These are phyloP conservation scores for Mythimna vitellina DNA, from an alignment of 2,888 invertebrate genomes.

Conservation along the genomic window DNA sequence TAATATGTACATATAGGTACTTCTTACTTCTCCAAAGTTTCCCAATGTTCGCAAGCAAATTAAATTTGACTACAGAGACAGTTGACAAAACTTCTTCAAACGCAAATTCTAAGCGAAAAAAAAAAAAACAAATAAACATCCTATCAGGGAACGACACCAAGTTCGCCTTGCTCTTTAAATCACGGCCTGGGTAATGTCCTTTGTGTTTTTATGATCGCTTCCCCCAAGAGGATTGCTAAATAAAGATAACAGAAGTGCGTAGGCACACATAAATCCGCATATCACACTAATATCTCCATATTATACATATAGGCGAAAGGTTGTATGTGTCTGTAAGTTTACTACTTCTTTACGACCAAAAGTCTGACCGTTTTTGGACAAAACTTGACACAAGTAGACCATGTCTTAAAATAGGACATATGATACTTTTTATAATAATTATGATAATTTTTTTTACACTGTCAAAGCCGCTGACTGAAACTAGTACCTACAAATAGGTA, in stretches of 20 bases:
- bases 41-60: constrained; percentile 40
- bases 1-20: not conserved
- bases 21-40: constrained; percentile 2
- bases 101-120: constrained; percentile 52
- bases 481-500: not conserved
- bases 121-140: constrained; percentile 65
- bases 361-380: too few relatives aligned
- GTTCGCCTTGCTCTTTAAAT: constrained; percentile 65
- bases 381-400: too few relatives aligned
- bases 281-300: too few relatives aligned
- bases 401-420: too few relatives aligned
- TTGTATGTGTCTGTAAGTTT: too few relatives aligned
- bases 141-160: constrained; percentile 57
- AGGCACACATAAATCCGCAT: constrained; percentile 19
- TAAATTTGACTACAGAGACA: constrained; percentile 53
- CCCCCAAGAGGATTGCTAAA: constrained; percentile 61
- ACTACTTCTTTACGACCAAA: too few relatives aligned
- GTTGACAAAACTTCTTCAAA: constrained; percentile 50
- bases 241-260: constrained; percentile 60
- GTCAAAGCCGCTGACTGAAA: too few relatives aligned
- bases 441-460: too few relatives aligned
- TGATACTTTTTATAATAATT: too few relatives aligned
- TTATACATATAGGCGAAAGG: too few relatives aligned
- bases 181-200: constrained; percentile 60
- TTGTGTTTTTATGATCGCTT: constrained; percentile 67